Conservation (phyloP, 2,888 invertebrate species). For the Temnothorax rugatulus region DNA sequence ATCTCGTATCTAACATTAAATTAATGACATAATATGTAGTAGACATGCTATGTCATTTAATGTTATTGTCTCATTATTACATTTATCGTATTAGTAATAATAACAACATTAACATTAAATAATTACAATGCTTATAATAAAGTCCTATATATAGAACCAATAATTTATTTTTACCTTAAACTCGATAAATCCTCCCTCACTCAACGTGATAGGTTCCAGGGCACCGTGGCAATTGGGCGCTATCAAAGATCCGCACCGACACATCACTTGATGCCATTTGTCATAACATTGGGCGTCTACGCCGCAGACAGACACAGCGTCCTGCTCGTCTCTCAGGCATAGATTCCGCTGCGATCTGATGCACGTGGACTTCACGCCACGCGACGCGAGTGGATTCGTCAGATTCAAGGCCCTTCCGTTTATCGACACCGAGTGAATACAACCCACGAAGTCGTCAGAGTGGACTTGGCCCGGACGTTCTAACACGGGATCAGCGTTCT, state of each 20-base stretch:
- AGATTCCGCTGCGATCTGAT: constrained; percentile 90
- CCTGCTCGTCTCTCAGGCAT: constrained; percentile 86
- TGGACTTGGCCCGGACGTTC: constrained; percentile 96
- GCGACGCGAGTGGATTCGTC: constrained; percentile 91
- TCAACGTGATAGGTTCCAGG: constrained; percentile 93
- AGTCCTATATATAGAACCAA: neutral
- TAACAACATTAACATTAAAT: neutral
- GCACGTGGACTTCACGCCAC: constrained; percentile 92
- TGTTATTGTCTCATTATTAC: neutral
- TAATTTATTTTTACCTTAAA: constrained; percentile 86
- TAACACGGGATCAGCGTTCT: constrained; percentile 94
- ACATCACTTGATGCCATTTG: constrained; percentile 93
- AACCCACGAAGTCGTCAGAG: constrained; percentile 97
- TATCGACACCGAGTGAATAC: constrained; percentile 95
- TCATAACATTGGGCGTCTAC: constrained; percentile 92
- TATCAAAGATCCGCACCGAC: constrained; percentile 90
- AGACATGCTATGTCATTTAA: neutral
- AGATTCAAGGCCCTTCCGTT: constrained; percentile 95
- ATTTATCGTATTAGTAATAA: neutral
- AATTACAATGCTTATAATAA: neutral
- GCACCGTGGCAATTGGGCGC: constrained; percentile 94
- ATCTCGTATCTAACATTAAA: neutral
- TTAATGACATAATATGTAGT: neutral
- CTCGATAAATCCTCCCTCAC: constrained; percentile 92
- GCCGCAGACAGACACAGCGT: constrained; percentile 87